phyloP scores from a whole-genome alignment of 2,113 vertebrate genomes.

The Seriola quinqueradiata region DNA sequence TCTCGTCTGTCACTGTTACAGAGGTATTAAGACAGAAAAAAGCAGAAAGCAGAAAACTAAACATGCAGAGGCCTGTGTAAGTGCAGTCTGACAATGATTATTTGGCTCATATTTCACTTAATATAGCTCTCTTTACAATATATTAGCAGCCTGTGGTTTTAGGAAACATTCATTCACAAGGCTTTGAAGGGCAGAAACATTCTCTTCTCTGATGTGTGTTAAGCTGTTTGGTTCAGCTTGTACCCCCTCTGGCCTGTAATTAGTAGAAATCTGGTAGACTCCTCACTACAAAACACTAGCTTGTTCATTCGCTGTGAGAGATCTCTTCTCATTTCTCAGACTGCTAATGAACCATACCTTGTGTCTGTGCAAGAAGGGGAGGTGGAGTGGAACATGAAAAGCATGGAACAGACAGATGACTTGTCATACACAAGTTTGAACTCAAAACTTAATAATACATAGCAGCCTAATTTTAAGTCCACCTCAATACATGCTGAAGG shows the following conservation, averaged over 20 bases:
- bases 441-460: not conserved
- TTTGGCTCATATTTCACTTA: conserved; percentile 62
- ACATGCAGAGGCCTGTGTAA: conserved; percentile 35
- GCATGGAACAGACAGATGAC: conserved; percentile 19
- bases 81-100: conserved; percentile 49
- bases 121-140: conserved; percentile 64
- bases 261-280: conserved; percentile 61
- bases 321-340: conserved; percentile 39
- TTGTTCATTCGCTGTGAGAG: conserved; percentile 36
- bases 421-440: conserved; percentile 14
- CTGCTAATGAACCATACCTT: conserved; percentile 28
- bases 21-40: not conserved
- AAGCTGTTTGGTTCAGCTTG: conserved; percentile 61
- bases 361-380: not conserved
- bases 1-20: not conserved
- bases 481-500: conserved; percentile 6
- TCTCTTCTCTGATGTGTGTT: conserved; percentile 71
- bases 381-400: conserved; percentile 9
- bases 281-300: conserved; percentile 41
- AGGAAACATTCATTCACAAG: conserved; percentile 44
- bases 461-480: conserved; percentile 33
- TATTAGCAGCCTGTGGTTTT: conserved; percentile 72
- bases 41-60: conserved; percentile 32
- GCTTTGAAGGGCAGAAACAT: conserved; percentile 63
- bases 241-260: conserved; percentile 76